Conservation (phyloP, 2,888 invertebrate genomes). For the Halictus quadricinctus region DNA sequence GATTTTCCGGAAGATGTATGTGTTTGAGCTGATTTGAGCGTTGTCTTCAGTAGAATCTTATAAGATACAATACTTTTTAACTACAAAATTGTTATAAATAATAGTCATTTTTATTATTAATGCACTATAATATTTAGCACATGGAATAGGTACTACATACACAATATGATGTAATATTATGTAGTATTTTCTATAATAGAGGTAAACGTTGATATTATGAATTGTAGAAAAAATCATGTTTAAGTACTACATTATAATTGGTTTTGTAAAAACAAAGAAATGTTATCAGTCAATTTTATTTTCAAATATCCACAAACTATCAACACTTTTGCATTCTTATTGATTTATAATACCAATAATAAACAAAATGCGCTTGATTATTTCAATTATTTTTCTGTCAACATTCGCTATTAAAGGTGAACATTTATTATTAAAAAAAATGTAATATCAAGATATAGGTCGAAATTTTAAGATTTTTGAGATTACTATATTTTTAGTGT, state of each 20-base stretch:
- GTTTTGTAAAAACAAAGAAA: background rate
- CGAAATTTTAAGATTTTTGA: background rate
- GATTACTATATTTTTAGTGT: background rate
- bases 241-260: background rate
- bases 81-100: background rate
- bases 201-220: background rate
- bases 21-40: background rate
- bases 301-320: background rate
- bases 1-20: background rate
- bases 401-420: no score
- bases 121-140: background rate
- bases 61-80: background rate
- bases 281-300: background rate
- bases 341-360: background rate
- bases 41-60: background rate
- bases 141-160: background rate
- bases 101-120: background rate
- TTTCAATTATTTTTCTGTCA: background rate
- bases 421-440: background rate
- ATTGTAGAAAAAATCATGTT: background rate
- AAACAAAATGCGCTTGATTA: background rate
- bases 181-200: background rate
- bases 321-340: background rate
- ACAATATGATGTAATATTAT: background rate
- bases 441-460: background rate